Evolutionary conservation across 2,113 vertebrate species (phyloP), one percentile per base, ranked within the genome.

Genomic region (Nesogale talazaci): DNA sequence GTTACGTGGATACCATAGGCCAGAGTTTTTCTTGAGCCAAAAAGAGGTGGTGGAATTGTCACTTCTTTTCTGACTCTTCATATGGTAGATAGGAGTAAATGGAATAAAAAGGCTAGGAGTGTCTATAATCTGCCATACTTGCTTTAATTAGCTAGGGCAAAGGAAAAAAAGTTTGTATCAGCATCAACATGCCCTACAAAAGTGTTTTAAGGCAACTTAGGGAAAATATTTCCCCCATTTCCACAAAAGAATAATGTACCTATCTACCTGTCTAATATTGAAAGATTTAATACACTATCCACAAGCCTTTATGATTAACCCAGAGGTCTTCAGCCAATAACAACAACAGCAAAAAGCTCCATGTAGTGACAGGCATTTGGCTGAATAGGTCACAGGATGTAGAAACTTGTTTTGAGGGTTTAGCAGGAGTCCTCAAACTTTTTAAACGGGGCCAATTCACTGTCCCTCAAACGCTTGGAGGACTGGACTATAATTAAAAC

Each of bases 381-480:
- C 92, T 94, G 96, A 97, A 95, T 92, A 95, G 95, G 91, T 96
- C 97, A 97, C 95, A 97, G 97, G 95, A 95, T 97, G 89, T 96
- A 96, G 93, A 97, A 97, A 96, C 72, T 84, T 89, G 84, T 95
- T 95, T 88, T 95, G 95, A 96, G 94, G 16, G 92, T 42, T 52
- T 61, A 79, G n/a, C 93, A 95, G 93, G 93, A 87, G n/a, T n/a
- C n/a, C n/a, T n/a, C n/a, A n/a, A n/a, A n/a, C n/a, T n/a, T n/a
- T n/a, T n/a, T n/a, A n/a, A n/a, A n/a, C n/a, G n/a, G n/a, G n/a
- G n/a, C n/a, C n/a, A n/a, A n/a, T n/a, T n/a, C n/a, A n/a, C n/a
- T n/a, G n/a, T n/a, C n/a, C n/a, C n/a, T n/a, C n/a, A n/a, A n/a
- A n/a, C n/a, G n/a, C n/a, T n/a, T n/a, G n/a, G n/a, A n/a, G n/a